Conservation (phyloP, 1,140 invertebrate genomes). For the Drosophila albomicans region DNA sequence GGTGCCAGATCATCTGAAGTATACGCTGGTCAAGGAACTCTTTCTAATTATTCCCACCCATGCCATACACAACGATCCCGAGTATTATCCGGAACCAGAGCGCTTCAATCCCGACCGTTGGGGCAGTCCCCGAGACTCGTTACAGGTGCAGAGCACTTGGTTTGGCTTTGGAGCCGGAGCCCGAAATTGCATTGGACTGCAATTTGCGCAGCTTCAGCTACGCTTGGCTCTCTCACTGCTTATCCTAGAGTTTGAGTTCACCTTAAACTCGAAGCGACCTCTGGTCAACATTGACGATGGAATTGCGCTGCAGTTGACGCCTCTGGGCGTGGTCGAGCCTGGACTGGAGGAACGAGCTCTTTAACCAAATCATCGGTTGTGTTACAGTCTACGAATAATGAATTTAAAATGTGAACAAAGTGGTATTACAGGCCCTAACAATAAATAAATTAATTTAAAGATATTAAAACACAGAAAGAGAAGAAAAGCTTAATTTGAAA, state of each 20-base stretch:
- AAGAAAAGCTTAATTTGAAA: too few relatives aligned
- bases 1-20: conserved; percentile 84
- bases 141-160: conserved; percentile 85
- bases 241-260: conserved; percentile 75
- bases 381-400: not conserved
- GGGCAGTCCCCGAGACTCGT: conserved; percentile 85
- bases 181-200: conserved; percentile 85
- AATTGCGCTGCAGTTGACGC: conserved; percentile 67
- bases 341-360: conserved; percentile 67
- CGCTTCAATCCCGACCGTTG: conserved; percentile 89
- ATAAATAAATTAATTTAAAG: not conserved
- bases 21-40: conserved; percentile 79
- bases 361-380: not conserved
- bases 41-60: conserved; percentile 82
- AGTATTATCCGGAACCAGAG: conserved; percentile 88
- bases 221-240: conserved; percentile 86
- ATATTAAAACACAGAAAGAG: not conserved
- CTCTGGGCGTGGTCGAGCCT: conserved; percentile 66
- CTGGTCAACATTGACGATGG: conserved; percentile 70
- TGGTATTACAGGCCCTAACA: not conserved
- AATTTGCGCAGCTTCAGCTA: conserved; percentile 88
- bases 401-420: conserved; percentile 28
- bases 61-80: conserved; percentile 84
- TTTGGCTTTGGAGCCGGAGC: conserved; percentile 87
- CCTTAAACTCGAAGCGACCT: conserved; percentile 63